Evolutionary conservation across 2,888 invertebrate genomes (phyloP), one percentile per base, ranked within the genome.

Genomic region (Drosophila infuscata): DNA sequence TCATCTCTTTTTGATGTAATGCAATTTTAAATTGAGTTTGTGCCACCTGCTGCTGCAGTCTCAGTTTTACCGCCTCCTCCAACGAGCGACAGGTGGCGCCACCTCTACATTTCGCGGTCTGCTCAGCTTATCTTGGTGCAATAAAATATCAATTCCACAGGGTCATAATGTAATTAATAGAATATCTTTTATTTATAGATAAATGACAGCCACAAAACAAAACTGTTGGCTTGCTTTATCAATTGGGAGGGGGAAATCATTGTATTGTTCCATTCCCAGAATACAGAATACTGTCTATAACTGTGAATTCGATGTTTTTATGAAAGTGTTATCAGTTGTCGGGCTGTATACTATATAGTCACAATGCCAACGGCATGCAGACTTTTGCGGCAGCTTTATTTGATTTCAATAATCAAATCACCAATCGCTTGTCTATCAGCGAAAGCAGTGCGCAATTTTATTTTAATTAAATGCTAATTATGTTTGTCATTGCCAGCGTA

Each of bases 381-480:
- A 48, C 69, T 71, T 74, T 79, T 63, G 89, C 74, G 88, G 83
- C 83, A 63, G 71, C 59, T 70, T 70, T 84, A 76, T 88, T 85
- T 85, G 90, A 89, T 84, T 88, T 80, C 59, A 64, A 82, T 89
- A 88, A 90, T 88, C 79, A 90, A 90, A 81, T 90, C 79, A 76
- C 54, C 75, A 81, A 90, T 83, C 81, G 78, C 76, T 74, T 80
- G 76, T 81, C 65, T 83, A 87, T 87, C 64, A 67, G 61, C 36
- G 29, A 79, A 73, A 54, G 68, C 76, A 48, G 66, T 72, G 89
- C 79, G 77, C 83, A 64, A 79, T 87, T 88, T 85, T 83, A 83
- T 81, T 90, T 86, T 89, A 88, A 88, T 88, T 88, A 88, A 88
- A 86, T 88, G 80, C 83, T 88, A 90, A 88, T 88, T 90, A 83